Base-by-base conservation (phyloP, 2,113 vertebrate genomes). In the Pelecanoides urinatrix region DNA sequence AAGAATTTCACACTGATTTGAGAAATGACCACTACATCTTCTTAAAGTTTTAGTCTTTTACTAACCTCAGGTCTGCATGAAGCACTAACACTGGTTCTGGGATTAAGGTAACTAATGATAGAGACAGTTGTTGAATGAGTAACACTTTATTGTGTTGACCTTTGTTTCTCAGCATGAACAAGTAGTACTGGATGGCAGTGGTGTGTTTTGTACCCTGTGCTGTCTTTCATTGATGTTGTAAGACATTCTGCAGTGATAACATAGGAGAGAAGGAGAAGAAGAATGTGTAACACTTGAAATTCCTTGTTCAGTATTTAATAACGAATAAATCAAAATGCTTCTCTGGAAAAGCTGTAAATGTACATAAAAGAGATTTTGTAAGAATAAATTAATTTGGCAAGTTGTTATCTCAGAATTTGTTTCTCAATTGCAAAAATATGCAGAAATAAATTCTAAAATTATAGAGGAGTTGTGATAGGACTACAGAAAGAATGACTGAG, bases 141-240 rank as follows among this genome's bases (percentile, higher is more conserved):
- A 98, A 98, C 73, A 97, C 88, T 91, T 97, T 96, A 94, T 97
- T 97, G 93, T 97, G 95, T 97, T 97, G 97, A 97, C 97, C 90
- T 98, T 98, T 97, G 96, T 98, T 98, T 98, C 98, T 97, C 97
- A 98, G 98, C 98, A 98, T 99, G 98, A 98, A 97, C 94, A 98
- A 97, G 77, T 98, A 98, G 96, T 97, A 92, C 86, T 97, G 96
- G 95, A 96, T 96, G 96, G 94, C 97, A 98, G 83, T 97, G 96
- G 65, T 98, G 95, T 98, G 97, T 97, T 96, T 97, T 98, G 97
- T 98, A 98, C 91, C 94, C 96, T 98, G 97, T 98, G 95, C 92
- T 98, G 97, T 98, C 96, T 98, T 97, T 95, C 95, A 94, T 94
- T 96, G 59, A 97, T 97, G 96, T 97, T 96, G 95, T 73, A 92